phyloP scores from a whole-genome alignment of 2,113 vertebrate species.

The Polypterus senegalus region DNA sequence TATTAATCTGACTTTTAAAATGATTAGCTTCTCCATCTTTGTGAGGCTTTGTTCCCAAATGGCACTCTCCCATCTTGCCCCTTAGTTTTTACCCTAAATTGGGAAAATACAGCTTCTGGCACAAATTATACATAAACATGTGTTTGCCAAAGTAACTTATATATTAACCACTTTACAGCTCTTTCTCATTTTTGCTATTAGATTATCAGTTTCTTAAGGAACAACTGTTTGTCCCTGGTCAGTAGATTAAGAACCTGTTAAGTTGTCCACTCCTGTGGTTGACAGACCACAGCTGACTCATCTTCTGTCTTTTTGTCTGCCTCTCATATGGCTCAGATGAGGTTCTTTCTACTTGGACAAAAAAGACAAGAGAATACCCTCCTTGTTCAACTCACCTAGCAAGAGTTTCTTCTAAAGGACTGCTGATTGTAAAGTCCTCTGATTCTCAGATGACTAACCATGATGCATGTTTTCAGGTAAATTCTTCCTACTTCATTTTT shows the following conservation, averaged over 20 bases:
- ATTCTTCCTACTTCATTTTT: too few relatives aligned
- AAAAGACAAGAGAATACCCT: too few relatives aligned
- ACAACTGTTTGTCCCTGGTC: conserved; percentile 55
- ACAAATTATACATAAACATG: conserved; percentile 76
- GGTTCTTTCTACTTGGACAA: too few relatives aligned
- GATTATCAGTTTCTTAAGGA: conserved; percentile 75
- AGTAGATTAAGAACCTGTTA: conserved; percentile 62
- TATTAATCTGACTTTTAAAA: conserved; percentile 40
- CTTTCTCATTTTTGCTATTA: conserved; percentile 45
- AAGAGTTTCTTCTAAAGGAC: too few relatives aligned
- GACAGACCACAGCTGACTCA: conserved; percentile 43
- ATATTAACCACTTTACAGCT: conserved; percentile 64
- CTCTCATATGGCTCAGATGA: too few relatives aligned
- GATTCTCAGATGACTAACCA: too few relatives aligned
- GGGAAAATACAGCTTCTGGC: conserved; percentile 51
- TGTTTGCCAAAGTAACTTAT: conserved; percentile 74
- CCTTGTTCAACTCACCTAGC: too few relatives aligned
- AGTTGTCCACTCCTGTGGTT: conserved; percentile 41
- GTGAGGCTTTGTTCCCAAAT: conserved; percentile 27
- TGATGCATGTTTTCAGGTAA: too few relatives aligned
- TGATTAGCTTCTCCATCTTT: conserved; percentile 31
- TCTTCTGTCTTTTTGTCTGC: conserved; percentile 20
- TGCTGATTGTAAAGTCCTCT: too few relatives aligned
- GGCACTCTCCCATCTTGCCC: conserved; percentile 42
- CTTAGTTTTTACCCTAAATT: conserved; percentile 50